Percentiles rank a stretch among this genome's conserved stretches.
Conservation (phyloP, 1,140 invertebrate species). For the Drosophila ficusphila region DNA sequence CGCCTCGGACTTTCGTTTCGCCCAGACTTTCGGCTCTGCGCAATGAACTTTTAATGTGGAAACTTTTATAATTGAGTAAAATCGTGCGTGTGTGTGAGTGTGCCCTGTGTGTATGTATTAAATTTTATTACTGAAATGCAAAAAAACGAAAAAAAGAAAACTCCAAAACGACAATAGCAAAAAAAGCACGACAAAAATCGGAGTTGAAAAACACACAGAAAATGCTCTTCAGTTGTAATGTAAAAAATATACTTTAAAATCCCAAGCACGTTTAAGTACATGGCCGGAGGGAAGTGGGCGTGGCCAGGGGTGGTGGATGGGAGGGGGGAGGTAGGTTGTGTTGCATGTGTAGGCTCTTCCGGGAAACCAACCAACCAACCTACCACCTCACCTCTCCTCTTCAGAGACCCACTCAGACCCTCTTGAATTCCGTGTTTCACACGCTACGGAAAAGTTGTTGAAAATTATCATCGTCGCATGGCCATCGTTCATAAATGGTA, state of each 20-base stretch:
- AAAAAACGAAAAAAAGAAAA: constrained; percentile 56
- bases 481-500: constrained; percentile 33
- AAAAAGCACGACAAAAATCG: constrained; percentile 23
- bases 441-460: constrained; percentile 68
- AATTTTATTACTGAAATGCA: constrained; percentile 78
- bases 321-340: not conserved
- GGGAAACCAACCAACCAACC: not conserved
- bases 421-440: constrained; percentile 28
- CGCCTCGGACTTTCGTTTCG: constrained; percentile 2
- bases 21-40: constrained; percentile 61
- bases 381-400: not conserved
- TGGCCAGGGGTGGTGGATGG: too few relatives aligned
- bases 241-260: constrained; percentile 69
- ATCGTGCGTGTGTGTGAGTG: constrained; percentile 48
- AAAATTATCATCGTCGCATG: constrained; percentile 69
- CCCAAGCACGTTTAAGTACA: constrained; percentile 76
- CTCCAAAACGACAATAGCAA: constrained; percentile 39
- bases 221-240: constrained; percentile 60
- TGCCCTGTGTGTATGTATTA: constrained; percentile 59
- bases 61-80: constrained; percentile 84
- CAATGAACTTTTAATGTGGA: constrained; percentile 83
- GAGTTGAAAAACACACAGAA: constrained; percentile 39
- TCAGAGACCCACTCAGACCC: constrained; percentile 8
- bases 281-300: constrained; percentile 26
- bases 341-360: constrained; percentile 38